Percentiles rank a stretch among this genome's conserved stretches.
These are phyloP conservation scores for Machimus rusticus DNA, from an alignment of 2,888 invertebrate species.

Conservation along the genomic window DNA sequence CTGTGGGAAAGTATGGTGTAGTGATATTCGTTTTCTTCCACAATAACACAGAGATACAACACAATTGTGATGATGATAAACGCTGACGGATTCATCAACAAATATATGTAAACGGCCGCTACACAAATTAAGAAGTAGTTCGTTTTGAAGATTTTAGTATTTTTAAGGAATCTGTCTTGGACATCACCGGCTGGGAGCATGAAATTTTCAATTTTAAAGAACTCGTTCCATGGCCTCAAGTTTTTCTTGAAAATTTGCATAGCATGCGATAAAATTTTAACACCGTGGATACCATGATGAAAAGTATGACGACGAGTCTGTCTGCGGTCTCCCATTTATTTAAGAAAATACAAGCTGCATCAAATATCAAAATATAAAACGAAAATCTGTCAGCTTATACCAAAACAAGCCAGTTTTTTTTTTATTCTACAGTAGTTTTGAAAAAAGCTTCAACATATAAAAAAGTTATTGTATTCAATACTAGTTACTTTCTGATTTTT, in stretches of 20 bases:
- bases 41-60: neutral
- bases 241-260: neutral
- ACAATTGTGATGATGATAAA: neutral
- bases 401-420: too few species aligned
- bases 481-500: too few species aligned
- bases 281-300: too few species aligned
- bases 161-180: neutral
- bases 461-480: too few species aligned
- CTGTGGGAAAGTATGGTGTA: neutral
- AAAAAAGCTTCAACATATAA: too few species aligned
- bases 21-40: neutral
- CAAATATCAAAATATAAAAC: too few species aligned
- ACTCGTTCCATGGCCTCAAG: neutral
- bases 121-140: neutral
- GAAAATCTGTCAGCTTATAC: too few species aligned
- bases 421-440: too few species aligned
- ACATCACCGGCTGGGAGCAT: neutral
- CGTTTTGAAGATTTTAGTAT: neutral
- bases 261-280: neutral
- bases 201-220: neutral
- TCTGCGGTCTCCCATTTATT: too few species aligned
- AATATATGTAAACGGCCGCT: neutral
- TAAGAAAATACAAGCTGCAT: too few species aligned
- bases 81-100: neutral
- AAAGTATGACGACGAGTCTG: too few species aligned